Conservation (phyloP, 2,113 vertebrate species). For the Vulpes lagopus region DNA sequence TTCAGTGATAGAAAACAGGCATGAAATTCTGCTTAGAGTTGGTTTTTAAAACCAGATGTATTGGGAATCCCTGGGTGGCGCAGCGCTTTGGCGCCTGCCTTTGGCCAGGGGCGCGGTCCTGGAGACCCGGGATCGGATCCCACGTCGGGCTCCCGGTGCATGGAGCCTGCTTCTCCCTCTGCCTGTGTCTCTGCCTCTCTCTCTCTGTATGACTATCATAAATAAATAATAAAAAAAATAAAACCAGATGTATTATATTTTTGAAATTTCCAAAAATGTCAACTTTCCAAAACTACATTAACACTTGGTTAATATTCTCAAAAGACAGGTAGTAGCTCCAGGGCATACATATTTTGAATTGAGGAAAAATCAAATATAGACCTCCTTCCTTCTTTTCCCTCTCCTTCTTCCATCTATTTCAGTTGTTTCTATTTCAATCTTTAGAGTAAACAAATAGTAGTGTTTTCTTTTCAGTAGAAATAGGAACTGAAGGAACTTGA, state of each 20-base stretch:
- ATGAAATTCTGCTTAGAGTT: not conserved
- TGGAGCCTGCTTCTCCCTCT: too few relatives aligned
- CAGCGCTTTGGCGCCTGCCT: too few relatives aligned
- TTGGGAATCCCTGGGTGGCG: not conserved
- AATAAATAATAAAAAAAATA: not conserved
- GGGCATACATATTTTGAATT: too few relatives aligned
- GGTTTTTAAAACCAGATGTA: not conserved
- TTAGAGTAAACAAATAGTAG: not conserved
- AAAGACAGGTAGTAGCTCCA: not conserved
- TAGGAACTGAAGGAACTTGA: not conserved
- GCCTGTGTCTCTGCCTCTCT: too few relatives aligned
- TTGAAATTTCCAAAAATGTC: not conserved
- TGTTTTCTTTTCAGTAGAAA: not conserved
- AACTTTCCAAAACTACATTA: not conserved
- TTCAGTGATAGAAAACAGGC: slow-evolving; percentile 17
- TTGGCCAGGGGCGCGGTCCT: too few relatives aligned
- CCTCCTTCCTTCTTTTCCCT: not conserved
- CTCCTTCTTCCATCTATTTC: not conserved
- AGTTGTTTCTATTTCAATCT: not conserved
- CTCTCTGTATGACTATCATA: too few relatives aligned
- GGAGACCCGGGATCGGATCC: too few relatives aligned
- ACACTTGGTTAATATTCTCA: not conserved
- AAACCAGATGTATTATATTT: not conserved
- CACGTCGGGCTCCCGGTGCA: too few relatives aligned
- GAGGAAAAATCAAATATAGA: not conserved